These are phyloP conservation scores for Strix uralensis DNA, from an alignment of 2,113 vertebrate genomes.

Conservation along the genomic window DNA sequence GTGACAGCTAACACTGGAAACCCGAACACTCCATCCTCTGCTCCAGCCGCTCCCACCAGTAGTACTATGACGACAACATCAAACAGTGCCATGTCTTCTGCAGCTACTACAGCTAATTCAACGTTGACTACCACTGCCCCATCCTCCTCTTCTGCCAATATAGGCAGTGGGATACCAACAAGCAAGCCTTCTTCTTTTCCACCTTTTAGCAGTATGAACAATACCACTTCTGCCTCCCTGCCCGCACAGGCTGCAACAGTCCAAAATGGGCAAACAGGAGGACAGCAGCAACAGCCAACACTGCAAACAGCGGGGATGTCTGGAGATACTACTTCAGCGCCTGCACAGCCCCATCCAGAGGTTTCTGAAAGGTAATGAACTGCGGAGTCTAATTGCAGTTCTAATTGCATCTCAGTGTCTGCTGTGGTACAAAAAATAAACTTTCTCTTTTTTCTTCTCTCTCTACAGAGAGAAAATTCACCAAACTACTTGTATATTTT, in stretches of 20 bases:
- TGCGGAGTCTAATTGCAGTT: not conserved
- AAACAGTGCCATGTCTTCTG: conserved; percentile 78
- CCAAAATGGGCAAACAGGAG: conserved; percentile 83
- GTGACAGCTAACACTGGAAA: conserved; percentile 69
- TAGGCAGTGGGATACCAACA: conserved; percentile 75
- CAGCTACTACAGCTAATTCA: conserved; percentile 76
- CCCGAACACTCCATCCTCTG: conserved; percentile 73
- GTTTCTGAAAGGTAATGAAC: conserved; percentile 89
- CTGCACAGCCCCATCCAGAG: conserved; percentile 83
- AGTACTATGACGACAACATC: conserved; percentile 72
- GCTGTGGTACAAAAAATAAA: not conserved
- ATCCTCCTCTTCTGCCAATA: conserved; percentile 78
- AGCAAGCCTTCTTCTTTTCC: conserved; percentile 88
- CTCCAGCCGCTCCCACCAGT: conserved; percentile 71
- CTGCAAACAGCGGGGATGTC: conserved; percentile 77
- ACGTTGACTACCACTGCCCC: conserved; percentile 71
- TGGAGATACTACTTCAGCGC: conserved; percentile 78
- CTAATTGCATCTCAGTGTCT: not conserved
- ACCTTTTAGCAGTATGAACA: conserved; percentile 83
- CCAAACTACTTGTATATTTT: not conserved
- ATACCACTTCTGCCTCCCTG: conserved; percentile 67
- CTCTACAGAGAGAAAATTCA: not conserved
- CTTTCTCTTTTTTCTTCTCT: not conserved
- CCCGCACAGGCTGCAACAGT: conserved; percentile 75
- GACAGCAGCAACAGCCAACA: conserved; percentile 75